phyloP scores from a whole-genome alignment of 2,797 vertebrate genomes.

The Manis pentadactyla region DNA sequence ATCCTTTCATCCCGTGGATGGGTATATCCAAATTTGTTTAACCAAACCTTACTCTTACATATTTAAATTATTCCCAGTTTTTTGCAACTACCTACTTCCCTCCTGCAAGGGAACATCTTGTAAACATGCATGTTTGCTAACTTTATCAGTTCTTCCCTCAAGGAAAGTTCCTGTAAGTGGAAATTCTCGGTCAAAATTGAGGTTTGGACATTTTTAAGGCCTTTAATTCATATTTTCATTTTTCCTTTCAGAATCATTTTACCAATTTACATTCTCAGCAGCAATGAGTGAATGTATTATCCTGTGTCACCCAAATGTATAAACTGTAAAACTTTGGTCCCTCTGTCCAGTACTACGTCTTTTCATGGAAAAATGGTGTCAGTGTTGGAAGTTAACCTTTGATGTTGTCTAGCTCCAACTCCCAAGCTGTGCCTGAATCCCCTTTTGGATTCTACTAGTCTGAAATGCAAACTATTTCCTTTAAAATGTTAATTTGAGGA shows the following conservation, averaged over 20 bases:
- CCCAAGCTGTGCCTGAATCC: background rate
- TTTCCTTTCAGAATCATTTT: background rate
- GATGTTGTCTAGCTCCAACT: background rate
- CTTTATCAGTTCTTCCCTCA: background rate
- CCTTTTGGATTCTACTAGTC: background rate
- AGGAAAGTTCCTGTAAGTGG: background rate
- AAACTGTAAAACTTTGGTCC: background rate
- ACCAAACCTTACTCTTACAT: background rate
- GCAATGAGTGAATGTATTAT: background rate
- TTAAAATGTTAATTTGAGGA: background rate
- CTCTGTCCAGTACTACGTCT: background rate
- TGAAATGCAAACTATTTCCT: background rate
- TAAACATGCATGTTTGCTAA: background rate
- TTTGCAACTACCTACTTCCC: background rate
- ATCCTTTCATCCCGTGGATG: background rate
- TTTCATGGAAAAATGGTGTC: background rate
- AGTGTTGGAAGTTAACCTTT: background rate
- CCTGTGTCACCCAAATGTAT: accelerated
- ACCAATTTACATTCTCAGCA: background rate
- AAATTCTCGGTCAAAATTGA: background rate
- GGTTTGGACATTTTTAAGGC: background rate
- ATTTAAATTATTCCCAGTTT: background rate
- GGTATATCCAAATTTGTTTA: background rate
- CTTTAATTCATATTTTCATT: background rate
- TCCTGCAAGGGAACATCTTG: background rate